These are phyloP conservation scores for Aurelia coerulea DNA, from an alignment of 30 jellyfish, hydroid and myxozoan species.

Conservation along the genomic window DNA sequence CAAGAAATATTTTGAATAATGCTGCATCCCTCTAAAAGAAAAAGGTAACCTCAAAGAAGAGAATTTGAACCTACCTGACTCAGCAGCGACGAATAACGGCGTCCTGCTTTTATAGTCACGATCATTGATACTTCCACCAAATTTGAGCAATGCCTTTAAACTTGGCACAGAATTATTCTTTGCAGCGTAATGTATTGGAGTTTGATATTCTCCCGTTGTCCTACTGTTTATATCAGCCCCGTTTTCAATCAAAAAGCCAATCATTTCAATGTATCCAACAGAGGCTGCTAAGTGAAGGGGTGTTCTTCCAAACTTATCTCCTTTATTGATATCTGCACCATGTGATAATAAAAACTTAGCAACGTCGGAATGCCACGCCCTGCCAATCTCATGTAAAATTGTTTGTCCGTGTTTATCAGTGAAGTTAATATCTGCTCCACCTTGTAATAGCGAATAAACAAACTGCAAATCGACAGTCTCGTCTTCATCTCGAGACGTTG, in stretches of 20 bases:
- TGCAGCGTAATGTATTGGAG: constrained; percentile 89
- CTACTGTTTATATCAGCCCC: constrained; percentile 80
- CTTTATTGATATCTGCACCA: constrained; percentile 82
- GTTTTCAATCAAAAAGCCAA: constrained; percentile 64
- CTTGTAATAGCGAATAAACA: constrained; percentile 78
- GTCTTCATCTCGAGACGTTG: constrained; percentile 85
- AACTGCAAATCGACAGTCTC: constrained; percentile 81
- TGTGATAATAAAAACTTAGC: constrained; percentile 76
- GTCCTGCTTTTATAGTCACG: constrained; percentile 86
- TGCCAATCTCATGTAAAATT: constrained; percentile 73
- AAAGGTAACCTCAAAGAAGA: not conserved
- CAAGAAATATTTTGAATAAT: too few relatives aligned
- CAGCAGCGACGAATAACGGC: constrained; percentile 94
- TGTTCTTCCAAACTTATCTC: constrained; percentile 81
- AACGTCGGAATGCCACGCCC: constrained; percentile 92
- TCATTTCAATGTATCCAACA: constrained; percentile 86
- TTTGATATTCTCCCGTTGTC: constrained; percentile 70
- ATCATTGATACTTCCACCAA: constrained; percentile 81
- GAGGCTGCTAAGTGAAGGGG: constrained; percentile 84
- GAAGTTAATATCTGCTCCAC: constrained; percentile 85
- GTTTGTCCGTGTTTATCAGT: constrained; percentile 89
- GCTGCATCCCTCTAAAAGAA: too few relatives aligned
- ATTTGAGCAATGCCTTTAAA: constrained; percentile 56
- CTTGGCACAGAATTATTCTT: constrained; percentile 73
- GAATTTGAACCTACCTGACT: constrained; percentile 55